A percentile compares a stretch with the other conserved stretches of the same genome.
These are phyloP conservation scores for Brachyhypopomus occidentalis DNA, from an alignment of 2,113 vertebrate species.

Conservation along the genomic window DNA sequence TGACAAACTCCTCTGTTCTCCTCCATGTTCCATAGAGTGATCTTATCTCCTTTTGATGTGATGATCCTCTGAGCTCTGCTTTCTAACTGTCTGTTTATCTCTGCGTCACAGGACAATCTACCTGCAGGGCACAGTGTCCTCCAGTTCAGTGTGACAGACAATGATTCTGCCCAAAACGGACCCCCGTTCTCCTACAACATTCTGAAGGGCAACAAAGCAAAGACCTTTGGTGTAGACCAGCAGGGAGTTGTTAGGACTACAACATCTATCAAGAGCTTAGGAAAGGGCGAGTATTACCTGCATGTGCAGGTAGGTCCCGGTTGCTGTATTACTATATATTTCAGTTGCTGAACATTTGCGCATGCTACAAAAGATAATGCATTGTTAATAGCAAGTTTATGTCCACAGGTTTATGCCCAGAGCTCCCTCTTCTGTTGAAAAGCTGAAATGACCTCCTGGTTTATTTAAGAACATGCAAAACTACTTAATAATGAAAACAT, in stretches of 20 bases:
- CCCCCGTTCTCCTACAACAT: constrained; percentile 81
- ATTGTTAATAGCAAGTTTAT: not conserved
- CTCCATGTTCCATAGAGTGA: not conserved
- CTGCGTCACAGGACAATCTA: constrained; percentile 76
- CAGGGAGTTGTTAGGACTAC: constrained; percentile 73
- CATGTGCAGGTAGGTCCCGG: constrained; percentile 74
- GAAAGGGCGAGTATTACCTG: constrained; percentile 75
- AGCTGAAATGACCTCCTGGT: constrained; percentile 3
- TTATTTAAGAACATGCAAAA: not conserved
- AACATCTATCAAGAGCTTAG: constrained; percentile 66
- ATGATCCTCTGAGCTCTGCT: not conserved
- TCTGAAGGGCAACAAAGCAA: constrained; percentile 75
- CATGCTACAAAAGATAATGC: not conserved
- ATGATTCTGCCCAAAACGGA: constrained; percentile 81
- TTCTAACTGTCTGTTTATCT: not conserved
- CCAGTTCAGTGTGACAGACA: constrained; percentile 78
- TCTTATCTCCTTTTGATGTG: not conserved
- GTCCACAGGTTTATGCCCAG: constrained; percentile 8
- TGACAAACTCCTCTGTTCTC: not conserved
- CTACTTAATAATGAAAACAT: not conserved
- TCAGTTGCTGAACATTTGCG: not conserved
- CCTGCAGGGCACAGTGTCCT: constrained; percentile 76
- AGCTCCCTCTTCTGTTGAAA: constrained; percentile 51
- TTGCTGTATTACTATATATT: not conserved
- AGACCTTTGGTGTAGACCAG: constrained; percentile 74